Conservation (phyloP, 2,113 vertebrate species). For the Nyctibius bracteatus region DNA sequence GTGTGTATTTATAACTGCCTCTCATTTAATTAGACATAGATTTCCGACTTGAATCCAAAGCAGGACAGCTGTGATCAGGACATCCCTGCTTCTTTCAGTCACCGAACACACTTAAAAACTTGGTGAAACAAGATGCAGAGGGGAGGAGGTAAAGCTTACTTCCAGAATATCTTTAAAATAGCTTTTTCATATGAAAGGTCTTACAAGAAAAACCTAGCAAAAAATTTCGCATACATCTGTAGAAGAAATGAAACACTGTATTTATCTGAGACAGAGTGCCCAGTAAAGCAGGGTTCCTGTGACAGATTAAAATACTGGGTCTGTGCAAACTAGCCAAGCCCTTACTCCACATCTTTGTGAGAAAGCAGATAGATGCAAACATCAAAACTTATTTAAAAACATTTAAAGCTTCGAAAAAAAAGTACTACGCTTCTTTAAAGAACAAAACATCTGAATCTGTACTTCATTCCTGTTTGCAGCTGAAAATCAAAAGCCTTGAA, state of each 20-base stretch:
- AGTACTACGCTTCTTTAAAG: neutral
- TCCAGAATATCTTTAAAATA: neutral
- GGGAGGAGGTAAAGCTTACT: neutral
- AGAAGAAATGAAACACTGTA: neutral
- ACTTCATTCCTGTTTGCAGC: neutral
- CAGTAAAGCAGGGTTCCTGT: neutral
- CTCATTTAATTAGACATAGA: neutral
- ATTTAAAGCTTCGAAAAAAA: neutral
- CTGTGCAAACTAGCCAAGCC: accelerated
- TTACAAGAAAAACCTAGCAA: neutral
- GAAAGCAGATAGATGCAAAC: neutral
- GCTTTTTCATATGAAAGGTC: neutral
- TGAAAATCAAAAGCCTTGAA: neutral
- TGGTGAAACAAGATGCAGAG: neutral
- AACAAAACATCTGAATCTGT: neutral
- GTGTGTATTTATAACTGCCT: neutral
- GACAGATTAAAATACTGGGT: neutral
- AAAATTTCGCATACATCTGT: neutral
- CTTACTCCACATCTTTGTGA: neutral
- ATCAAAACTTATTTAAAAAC: neutral
- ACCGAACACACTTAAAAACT: neutral
- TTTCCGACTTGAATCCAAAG: neutral
- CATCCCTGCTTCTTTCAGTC: neutral
- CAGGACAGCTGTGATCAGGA: neutral
- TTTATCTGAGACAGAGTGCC: neutral